Base-by-base conservation (phyloP, 92 coral and sea anemone species). In the Phymanthus crucifer region DNA sequence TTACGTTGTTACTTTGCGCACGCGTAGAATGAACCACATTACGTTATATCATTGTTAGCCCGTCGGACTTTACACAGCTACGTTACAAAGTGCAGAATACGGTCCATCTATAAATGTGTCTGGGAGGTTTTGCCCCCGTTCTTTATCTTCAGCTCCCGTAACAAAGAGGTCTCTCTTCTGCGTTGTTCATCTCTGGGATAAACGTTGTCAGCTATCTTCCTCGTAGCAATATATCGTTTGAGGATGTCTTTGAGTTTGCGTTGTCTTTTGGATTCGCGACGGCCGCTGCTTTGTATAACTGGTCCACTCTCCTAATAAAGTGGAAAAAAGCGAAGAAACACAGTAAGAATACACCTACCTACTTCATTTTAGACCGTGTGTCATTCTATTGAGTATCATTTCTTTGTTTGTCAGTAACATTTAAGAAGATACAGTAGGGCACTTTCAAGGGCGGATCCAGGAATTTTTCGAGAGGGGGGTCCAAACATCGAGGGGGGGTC, bases 221-320 rank as follows among this genome's bases (percentile, higher is more conserved):
- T 74, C 34, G 52, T 74, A 3, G n/a, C 78, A 47, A 74, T 31
- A 17, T 74, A 74, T 29, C 78, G 68, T 31, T 54, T 74, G 21
- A 74, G 46, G 12, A 74, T 74, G 12, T 74, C 78, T 26, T 74
- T 74, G 36, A 74, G 52, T 74, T 74, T 50, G 1, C 78, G 66
- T 8, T 50, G 54, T 43, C 38, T 32, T 17, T 46, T 29, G 11
- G 34, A 43, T 17, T 54, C 78, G n/a, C n/a, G n/a, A n/a, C n/a
- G n/a, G 19, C 33, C 52, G 37, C 36, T 47, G 14, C 48, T 43
- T 43, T 11, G 48, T 14, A n/a, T n/a, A n/a, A n/a, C n/a, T n/a
- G n/a, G n/a, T n/a, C 35, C 21, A 61, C 36, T 10, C 17, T 24
- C 29, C 68, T 61, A 61, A 29, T 26, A 27, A 29, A 61, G 68